Conservation (phyloP, 2,113 vertebrate genomes). For the human (Homo sapiens) region DNA sequence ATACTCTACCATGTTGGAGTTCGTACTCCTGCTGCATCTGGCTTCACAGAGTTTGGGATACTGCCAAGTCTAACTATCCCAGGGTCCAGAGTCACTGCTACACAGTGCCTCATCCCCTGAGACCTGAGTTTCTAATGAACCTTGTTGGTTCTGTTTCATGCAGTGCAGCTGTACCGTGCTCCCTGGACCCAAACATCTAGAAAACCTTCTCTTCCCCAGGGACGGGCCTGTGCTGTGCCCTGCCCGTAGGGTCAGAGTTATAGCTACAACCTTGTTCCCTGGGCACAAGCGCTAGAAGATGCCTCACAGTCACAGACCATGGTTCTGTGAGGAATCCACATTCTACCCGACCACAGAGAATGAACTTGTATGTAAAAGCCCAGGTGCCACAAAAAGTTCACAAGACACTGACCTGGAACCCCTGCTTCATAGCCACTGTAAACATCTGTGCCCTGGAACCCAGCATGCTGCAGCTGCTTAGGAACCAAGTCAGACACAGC, state of each 20-base stretch:
- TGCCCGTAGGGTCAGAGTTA: background rate
- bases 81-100: background rate
- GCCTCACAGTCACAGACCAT: background rate
- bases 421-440: background rate
- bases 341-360: background rate
- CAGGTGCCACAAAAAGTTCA: background rate
- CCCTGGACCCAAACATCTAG: background rate
- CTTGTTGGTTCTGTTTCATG: background rate
- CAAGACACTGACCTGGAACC: background rate
- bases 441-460: background rate
- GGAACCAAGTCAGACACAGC: background rate
- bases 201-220: background rate
- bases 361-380: background rate
- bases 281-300: background rate
- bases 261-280: background rate
- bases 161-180: background rate
- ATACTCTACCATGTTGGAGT: background rate
- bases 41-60: background rate
- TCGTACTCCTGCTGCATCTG: background rate
- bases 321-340: background rate
- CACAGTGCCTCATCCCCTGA: background rate
- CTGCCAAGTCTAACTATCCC: background rate
- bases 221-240: fast-evolving
- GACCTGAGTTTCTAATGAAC: background rate
- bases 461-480: background rate